phyloP scores from a whole-genome alignment of 2,888 invertebrate genomes.

The Trichogramma dendrolimi region DNA sequence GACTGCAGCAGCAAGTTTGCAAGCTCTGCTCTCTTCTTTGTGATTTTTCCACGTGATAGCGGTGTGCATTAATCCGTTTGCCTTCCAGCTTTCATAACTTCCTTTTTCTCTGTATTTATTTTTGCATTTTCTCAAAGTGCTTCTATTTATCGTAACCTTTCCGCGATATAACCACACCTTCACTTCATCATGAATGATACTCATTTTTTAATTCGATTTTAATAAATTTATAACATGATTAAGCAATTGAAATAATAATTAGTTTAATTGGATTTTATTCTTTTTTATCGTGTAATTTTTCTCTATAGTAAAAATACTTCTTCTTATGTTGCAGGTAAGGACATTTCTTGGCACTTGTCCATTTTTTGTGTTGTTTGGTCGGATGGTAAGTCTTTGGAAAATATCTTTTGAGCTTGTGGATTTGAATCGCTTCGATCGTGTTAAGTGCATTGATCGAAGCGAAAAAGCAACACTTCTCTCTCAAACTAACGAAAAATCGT shows the following conservation, averaged over 20 bases:
- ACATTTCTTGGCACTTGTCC: conserved; percentile 26
- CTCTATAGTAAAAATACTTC: conserved; percentile 15
- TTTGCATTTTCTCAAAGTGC: not conserved
- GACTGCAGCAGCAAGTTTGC: not conserved
- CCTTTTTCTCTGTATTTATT: not conserved
- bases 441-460: too few species aligned
- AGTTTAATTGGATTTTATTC: not conserved
- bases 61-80: conserved; percentile 9
- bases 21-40: conserved; percentile 6
- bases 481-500: too few species aligned
- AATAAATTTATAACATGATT: not conserved
- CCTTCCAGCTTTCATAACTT: not conserved
- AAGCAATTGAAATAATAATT: not conserved
- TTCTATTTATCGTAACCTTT: conserved; percentile 8
- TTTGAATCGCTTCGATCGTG: too few species aligned
- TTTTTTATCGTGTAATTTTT: not conserved
- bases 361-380: conserved; percentile 21
- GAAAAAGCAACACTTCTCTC: too few species aligned
- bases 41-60: conserved; percentile 1
- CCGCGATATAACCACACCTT: not conserved
- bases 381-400: conserved; percentile 25
- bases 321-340: conserved; percentile 43
- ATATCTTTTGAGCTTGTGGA: too few species aligned
- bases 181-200: too few species aligned
- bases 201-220: too few species aligned